These are phyloP conservation scores for Xerus inauris DNA, from an alignment of 2,113 vertebrate genomes.

Conservation along the genomic window DNA sequence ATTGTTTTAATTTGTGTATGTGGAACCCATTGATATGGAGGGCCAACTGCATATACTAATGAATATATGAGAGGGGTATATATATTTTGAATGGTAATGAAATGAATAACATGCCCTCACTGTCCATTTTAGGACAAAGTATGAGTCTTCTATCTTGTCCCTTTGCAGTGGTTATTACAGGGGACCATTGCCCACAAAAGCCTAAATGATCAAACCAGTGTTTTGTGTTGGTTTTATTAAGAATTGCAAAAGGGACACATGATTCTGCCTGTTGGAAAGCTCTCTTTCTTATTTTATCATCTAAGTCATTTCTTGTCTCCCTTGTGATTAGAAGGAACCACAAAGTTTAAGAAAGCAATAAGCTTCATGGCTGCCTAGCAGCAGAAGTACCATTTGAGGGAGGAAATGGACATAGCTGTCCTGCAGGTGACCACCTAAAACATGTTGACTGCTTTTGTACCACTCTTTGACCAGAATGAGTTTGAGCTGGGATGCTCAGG, in stretches of 20 bases:
- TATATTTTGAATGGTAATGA: neutral
- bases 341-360: conserved; percentile 2
- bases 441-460: neutral
- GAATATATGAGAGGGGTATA: neutral
- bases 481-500: neutral
- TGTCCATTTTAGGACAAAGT: rapidly evolving
- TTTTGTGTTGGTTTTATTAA: neutral
- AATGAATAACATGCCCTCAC: neutral
- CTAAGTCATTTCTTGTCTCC: conserved; percentile 19
- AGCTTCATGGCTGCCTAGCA: conserved; percentile 22
- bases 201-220: neutral
- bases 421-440: neutral
- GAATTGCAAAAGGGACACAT: neutral
- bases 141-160: too few species aligned
- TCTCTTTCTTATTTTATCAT: conserved; percentile 33
- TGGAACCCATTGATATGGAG: neutral
- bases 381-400: neutral
- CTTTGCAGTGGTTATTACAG: neutral
- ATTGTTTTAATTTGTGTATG: neutral
- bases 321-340: conserved; percentile 67
- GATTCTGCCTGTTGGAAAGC: conserved; percentile 3
- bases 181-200: neutral
- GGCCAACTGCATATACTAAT: neutral
- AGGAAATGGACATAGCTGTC: neutral
- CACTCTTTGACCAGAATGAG: neutral